These are phyloP conservation scores for Porites divaricata DNA, from an alignment of 92 coral and sea anemone species.

Conservation along the genomic window DNA sequence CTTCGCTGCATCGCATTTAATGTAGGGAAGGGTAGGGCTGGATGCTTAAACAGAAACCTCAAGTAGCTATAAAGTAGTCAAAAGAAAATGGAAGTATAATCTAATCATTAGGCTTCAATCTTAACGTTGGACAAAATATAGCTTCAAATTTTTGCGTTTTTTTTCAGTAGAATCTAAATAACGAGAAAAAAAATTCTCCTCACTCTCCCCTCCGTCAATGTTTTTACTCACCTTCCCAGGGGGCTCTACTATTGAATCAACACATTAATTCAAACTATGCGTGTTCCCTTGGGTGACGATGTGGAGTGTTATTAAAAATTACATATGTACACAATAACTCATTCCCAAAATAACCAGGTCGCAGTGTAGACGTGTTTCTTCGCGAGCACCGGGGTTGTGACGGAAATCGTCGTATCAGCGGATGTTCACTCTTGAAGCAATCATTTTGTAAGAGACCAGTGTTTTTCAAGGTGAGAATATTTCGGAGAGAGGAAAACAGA, in stretches of 20 bases:
- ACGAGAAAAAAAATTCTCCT: background rate
- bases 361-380: constrained; percentile 44
- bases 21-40: constrained; percentile 19
- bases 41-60: background rate
- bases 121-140: background rate
- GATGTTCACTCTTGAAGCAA: background rate
- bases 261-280: constrained; percentile 36
- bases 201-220: background rate
- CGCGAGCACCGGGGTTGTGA: background rate
- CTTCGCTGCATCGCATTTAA: background rate
- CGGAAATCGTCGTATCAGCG: background rate
- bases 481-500: constrained; percentile 4
- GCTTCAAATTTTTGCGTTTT: background rate
- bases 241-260: constrained; percentile 8
- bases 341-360: constrained; percentile 57
- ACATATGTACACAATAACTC: constrained; percentile 53
- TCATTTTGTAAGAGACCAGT: background rate
- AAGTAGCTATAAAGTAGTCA: background rate
- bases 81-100: background rate
- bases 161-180: background rate
- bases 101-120: background rate
- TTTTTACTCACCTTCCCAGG: constrained; percentile 4
- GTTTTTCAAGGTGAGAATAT: background rate
- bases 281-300: constrained; percentile 43
- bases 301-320: constrained; percentile 51